Evolutionary conservation across 1,140 invertebrate genomes (phyloP).

Genomic region (Lanistes nyassanus): DNA sequence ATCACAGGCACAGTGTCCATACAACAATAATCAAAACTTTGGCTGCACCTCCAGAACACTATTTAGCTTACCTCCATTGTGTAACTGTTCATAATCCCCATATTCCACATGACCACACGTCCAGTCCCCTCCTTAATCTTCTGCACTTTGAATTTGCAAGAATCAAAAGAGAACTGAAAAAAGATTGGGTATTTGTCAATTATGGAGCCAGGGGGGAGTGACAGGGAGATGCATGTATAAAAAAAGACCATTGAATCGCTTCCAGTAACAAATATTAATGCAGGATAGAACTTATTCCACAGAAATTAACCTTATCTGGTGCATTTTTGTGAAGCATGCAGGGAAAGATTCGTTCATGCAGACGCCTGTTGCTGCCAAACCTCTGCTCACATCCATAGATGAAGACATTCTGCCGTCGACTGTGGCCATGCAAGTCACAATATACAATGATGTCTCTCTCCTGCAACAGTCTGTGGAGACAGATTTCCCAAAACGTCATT

Average conservation of each 20-base stretch:
- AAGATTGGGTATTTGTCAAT: background rate
- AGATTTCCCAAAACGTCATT: too few relatives aligned
- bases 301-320: conserved; percentile 80
- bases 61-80: conserved; percentile 78
- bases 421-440: conserved; percentile 68
- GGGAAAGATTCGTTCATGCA: conserved; percentile 91
- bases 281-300: background rate
- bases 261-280: background rate
- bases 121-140: conserved; percentile 93
- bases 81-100: conserved; percentile 93
- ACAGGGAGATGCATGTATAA: background rate
- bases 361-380: conserved; percentile 75
- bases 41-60: too few relatives aligned
- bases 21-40: background rate
- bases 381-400: conserved; percentile 85
- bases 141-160: conserved; percentile 92
- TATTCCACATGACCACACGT: conserved; percentile 91
- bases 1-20: background rate
- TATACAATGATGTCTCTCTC: conserved; percentile 79
- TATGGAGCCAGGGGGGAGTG: too few relatives aligned
- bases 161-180: conserved; percentile 86
- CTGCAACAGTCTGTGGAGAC: conserved; percentile 73
- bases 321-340: conserved; percentile 92
- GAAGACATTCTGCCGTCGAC: conserved; percentile 67
- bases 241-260: background rate